A percentile compares a stretch with the other conserved stretches of the same genome.
These are phyloP conservation scores for Cyphomyrus discorhynchus DNA, from an alignment of 2,113 vertebrate genomes.

Conservation along the genomic window DNA sequence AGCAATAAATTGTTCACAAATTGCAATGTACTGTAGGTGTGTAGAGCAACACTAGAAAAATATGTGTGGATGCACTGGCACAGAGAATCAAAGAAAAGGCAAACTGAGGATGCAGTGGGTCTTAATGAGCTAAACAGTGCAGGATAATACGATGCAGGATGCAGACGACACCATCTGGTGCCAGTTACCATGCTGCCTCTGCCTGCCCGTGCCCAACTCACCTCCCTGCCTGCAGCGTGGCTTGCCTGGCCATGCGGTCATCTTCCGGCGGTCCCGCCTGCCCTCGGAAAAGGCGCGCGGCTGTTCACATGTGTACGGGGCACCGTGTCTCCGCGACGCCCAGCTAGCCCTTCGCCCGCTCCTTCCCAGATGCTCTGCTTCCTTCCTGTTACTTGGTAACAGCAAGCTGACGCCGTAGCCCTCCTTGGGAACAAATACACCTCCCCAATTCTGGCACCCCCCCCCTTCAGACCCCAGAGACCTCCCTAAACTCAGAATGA, in stretches of 20 bases:
- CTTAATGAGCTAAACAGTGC: not conserved
- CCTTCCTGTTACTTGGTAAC: conserved; percentile 57
- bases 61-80: not conserved
- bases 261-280: conserved; percentile 27
- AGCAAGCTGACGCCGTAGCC: conserved; percentile 43
- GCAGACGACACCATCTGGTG: not conserved
- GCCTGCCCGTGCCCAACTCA: conserved; percentile 35
- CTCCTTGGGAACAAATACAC: conserved; percentile 5
- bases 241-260: conserved; percentile 40
- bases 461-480: not conserved
- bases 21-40: not conserved
- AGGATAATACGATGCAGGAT: not conserved
- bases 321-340: not conserved
- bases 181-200: not conserved
- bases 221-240: conserved; percentile 47
- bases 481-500: conserved; percentile 31
- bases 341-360: not conserved
- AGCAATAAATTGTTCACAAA: not conserved
- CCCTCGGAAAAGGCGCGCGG: not conserved
- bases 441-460: not conserved
- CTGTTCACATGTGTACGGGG: not conserved
- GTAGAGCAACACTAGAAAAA: not conserved
- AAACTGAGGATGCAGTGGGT: not conserved
- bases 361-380: conserved; percentile 28
- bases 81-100: not conserved